Evolutionary conservation across 2,888 invertebrate genomes (phyloP), one percentile per base, ranked within the genome.

Genomic region (Tetanocera ferruginea): DNA sequence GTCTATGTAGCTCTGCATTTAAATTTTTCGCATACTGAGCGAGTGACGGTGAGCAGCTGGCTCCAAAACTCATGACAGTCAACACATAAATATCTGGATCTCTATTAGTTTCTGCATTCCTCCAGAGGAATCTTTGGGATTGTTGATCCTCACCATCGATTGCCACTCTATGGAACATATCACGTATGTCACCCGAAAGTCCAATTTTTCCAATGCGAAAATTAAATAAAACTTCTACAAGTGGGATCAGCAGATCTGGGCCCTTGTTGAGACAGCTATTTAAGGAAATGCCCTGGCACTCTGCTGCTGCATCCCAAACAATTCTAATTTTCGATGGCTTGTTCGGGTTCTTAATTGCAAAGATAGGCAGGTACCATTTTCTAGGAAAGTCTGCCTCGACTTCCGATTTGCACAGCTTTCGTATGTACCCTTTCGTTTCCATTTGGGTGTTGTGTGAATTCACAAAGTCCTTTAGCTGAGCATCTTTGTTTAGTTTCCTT

Each of bases 181-280:
- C 52, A 2, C 19, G 2, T 1, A 52, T 52, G 52, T 52, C 52
- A 2, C 17, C 52, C 1, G 17, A 52, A 52, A 88, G 81, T 0
- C 85, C 88, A 17, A 87, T 78, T 66, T 60, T 78, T 31, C 83
- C 76, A 81, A 86, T 84, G 14, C 88, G 79, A 80, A 89, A 89
- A 2, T 86, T 83, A 79, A 87, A 82, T 52, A 89, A 76, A 0
- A 88, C 84, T 3, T 51, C 23, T n/a, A 51, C 19, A n/a, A 72
- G 25, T 3, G 86, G 82, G n/a, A 83, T 80, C 0, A 85, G 77
- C 31, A 28, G 60, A 72, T 87, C 86, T 2, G 87, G 86, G 2
- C 87, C 87, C 23, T 81, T 80, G 5, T 87, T 62, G 8, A 88
- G 73, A 9, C 79, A 37, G 9, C 83, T 83, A 74, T 87, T 86